Percentiles rank a stretch among this genome's conserved stretches.
Evolutionary conservation across 2,888 invertebrate species (phyloP).

Genomic region (Iphiclides podalirius): DNA sequence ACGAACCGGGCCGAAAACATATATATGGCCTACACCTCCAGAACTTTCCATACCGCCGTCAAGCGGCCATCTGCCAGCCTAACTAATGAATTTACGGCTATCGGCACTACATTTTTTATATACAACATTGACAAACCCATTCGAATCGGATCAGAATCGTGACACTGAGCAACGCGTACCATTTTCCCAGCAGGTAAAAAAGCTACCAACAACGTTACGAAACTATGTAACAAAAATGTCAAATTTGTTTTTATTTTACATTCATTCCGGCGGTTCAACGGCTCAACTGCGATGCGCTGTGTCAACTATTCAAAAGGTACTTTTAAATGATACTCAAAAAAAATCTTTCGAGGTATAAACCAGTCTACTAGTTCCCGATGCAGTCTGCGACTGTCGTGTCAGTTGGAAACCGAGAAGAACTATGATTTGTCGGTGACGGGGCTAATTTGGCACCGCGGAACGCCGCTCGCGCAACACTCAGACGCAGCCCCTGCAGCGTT

Average conservation of each 20-base stretch:
- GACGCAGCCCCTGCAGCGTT: background rate
- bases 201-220: conserved; percentile 47
- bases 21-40: conserved; percentile 72
- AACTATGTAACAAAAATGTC: conserved; percentile 45
- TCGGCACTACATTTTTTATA: conserved; percentile 41
- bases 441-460: no score
- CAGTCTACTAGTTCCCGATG: conserved; percentile 75
- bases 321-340: conserved; percentile 51
- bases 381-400: conserved; percentile 74
- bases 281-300: conserved; percentile 51
- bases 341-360: conserved; percentile 65
- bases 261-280: background rate
- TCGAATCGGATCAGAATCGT: conserved; percentile 14
- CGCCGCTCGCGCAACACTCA: no score
- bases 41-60: conserved; percentile 48
- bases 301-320: conserved; percentile 53
- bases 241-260: conserved; percentile 40
- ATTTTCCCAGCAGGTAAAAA: conserved; percentile 30
- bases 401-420: conserved; percentile 64
- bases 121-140: conserved; percentile 49
- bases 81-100: conserved; percentile 40
- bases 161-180: conserved; percentile 21
- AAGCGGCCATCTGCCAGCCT: conserved; percentile 43
- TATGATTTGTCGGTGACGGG: conserved; percentile 48
- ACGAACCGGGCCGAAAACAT: conserved; percentile 78